Evolutionary conservation across 2,797 vertebrate genomes (phyloP).

Genomic region (Pempheris klunzingeri): DNA sequence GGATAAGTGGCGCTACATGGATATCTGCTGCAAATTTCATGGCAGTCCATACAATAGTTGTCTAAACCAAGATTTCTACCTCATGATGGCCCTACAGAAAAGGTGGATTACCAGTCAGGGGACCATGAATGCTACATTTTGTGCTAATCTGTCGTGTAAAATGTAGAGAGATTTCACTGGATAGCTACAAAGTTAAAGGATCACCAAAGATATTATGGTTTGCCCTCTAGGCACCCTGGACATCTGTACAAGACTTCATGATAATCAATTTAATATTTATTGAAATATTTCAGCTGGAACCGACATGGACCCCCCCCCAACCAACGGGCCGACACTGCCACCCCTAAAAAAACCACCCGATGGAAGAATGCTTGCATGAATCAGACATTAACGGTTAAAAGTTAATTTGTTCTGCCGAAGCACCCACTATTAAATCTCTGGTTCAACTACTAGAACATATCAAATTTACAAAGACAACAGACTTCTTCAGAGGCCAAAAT

Average conservation of each 20-base stretch:
- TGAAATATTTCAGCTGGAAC: background rate
- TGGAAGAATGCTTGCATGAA: background rate
- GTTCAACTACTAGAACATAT: constrained; percentile 2
- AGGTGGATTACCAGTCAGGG: background rate
- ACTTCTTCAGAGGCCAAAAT: constrained; percentile 15
- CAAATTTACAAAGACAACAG: constrained; percentile 27
- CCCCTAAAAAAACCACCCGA: no score
- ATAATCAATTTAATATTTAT: background rate
- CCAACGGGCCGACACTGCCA: no score
- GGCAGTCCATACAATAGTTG: no score
- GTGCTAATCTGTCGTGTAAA: no score
- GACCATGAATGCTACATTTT: background rate
- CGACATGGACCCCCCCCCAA: no score
- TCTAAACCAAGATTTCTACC: no score
- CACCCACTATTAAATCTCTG: constrained; percentile 1
- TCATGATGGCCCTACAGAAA: no score
- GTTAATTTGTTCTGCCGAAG: constrained; percentile 3
- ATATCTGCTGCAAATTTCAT: no score
- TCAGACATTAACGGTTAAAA: constrained; percentile 15
- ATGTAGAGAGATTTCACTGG: no score
- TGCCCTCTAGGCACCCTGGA: background rate
- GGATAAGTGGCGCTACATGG: no score
- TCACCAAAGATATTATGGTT: no score
- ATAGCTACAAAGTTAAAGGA: background rate
- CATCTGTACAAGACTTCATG: background rate